Percentiles rank a stretch among this genome's conserved stretches.
These are phyloP conservation scores for Ceriagrion tenellum DNA, from an alignment of 2,888 invertebrate species.

Conservation along the genomic window DNA sequence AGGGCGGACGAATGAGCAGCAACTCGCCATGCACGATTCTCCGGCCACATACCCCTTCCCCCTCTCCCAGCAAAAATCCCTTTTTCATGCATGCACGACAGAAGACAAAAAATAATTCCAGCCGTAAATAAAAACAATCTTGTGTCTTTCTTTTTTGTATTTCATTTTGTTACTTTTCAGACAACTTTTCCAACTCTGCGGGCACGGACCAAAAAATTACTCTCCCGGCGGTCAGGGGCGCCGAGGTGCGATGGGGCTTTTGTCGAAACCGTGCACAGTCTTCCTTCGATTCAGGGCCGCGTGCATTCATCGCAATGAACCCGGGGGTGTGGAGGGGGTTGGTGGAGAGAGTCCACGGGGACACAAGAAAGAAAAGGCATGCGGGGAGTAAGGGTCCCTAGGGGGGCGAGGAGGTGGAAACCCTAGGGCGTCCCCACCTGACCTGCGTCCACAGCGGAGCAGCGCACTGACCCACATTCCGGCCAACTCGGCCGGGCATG, in stretches of 20 bases:
- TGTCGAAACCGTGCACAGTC: neutral
- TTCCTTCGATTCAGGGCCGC: neutral
- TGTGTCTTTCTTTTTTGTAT: neutral
- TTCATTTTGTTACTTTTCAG: too few relatives aligned
- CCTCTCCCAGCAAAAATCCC: neutral
- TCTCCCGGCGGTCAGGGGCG: neutral
- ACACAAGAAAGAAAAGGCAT: neutral
- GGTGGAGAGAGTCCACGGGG: neutral
- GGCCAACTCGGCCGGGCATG: neutral
- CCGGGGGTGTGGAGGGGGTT: too few relatives aligned
- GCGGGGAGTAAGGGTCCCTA: neutral
- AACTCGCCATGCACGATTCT: neutral
- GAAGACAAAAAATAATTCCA: too few relatives aligned
- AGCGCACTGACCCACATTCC: neutral
- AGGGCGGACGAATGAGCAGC: neutral
- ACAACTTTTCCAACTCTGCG: neutral
- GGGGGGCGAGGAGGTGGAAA: neutral
- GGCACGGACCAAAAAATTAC: neutral
- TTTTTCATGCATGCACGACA: neutral
- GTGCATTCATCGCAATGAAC: neutral
- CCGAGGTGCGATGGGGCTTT: neutral
- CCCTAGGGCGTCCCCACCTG: neutral
- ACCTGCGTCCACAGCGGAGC: neutral
- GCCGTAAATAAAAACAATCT: too few relatives aligned
- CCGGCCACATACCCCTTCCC: neutral